Evolutionary conservation across 1,140 invertebrate genomes (phyloP), one percentile per base, ranked within the genome.

Genomic region (Dolichoris vasculosae): DNA sequence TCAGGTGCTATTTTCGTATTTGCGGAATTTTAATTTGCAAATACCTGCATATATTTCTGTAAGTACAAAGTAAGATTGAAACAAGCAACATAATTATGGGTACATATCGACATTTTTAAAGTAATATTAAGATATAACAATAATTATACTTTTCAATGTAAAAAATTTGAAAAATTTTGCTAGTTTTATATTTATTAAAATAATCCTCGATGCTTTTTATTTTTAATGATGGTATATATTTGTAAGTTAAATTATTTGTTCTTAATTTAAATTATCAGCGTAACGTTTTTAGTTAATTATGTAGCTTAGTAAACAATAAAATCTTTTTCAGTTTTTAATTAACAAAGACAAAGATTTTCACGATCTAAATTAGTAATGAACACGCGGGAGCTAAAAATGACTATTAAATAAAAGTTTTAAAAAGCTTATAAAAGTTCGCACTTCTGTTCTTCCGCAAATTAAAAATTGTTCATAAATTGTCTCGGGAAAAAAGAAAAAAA

Each of bases 381-480:
- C 71, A 38, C 55, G 17, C 11, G 40, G 30, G 55, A 30, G 30
- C 23, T 51, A 78, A 80, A 80, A 79, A 67, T 40, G 48, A 85
- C 84, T 13, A 64, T 81, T 80, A 75, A 85, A 80, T 20, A 81
- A 71, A 85, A 81, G 13, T 81, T 81, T 51, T 63, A 35, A 48
- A 75, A 73, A 79, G 77, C 48, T 80, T 80, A 71, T 79, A 51
- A 73, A 73, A 84, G 63, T 79, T 78, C 46, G 0, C 51, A 55
- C 69, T 40, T 59, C 13, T 20, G 43, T 32, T 35, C 4, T 51
- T 63, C 55, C 75, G 73, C 43, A 76, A 85, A 85, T 80, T 85
- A 80, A 85, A 85, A 85, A 79, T 79, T 79, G 83, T 59, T 84
- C 63, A 35, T 64, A 71, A 75, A 35, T 71, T 38, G 64, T 78